These are phyloP conservation scores for Spermophilus dauricus DNA, from an alignment of 2,113 vertebrate species.

Conservation along the genomic window DNA sequence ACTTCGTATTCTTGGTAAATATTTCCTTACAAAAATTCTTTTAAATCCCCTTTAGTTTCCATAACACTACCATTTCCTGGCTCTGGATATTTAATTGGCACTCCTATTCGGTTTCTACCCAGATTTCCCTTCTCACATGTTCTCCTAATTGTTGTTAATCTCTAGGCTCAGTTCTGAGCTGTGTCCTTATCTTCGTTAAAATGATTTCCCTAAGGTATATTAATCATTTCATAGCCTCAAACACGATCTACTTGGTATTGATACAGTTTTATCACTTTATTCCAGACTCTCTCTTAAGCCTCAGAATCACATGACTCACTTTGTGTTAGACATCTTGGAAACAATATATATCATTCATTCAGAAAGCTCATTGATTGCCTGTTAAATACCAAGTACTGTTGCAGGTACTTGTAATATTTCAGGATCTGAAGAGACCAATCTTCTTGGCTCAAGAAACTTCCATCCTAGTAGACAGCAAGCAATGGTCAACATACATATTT, in stretches of 20 bases:
- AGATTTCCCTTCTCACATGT: neutral
- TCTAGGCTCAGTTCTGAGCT: neutral
- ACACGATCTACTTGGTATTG: neutral
- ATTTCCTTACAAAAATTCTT: neutral
- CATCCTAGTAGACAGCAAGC: neutral
- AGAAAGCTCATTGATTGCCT: neutral
- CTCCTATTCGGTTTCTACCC: neutral
- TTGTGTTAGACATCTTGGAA: neutral
- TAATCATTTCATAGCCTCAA: neutral
- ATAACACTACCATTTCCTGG: neutral
- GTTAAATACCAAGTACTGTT: neutral
- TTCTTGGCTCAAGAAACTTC: neutral
- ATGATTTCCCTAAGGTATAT: neutral
- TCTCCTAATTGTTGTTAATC: neutral
- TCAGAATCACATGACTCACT: neutral
- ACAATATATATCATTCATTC: neutral
- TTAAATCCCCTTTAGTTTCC: neutral
- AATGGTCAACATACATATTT: neutral
- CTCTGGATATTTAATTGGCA: constrained; percentile 5
- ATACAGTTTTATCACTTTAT: neutral
- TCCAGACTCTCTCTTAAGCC: neutral
- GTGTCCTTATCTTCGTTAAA: neutral
- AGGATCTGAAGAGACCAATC: neutral
- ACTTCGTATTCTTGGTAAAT: neutral
- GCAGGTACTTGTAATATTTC: neutral